Evolutionary conservation across 37 sponge, comb jelly and placozoan genomes (phyloP), one percentile per base, ranked within the genome.

Genomic region (Beroe forskalii): DNA sequence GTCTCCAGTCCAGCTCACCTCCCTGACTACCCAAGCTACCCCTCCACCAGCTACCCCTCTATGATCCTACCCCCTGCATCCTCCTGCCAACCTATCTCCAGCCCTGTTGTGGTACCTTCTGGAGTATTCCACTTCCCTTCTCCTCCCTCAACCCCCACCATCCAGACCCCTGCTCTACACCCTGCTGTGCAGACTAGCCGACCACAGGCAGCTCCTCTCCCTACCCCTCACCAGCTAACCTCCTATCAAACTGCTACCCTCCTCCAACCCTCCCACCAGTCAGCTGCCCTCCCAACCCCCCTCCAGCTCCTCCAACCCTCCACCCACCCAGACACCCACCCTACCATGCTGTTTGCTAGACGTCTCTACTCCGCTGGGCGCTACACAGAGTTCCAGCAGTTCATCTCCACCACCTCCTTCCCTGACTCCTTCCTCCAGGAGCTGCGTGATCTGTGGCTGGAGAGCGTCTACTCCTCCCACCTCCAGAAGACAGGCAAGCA

Each of bases 401-500:
- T 80, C 28, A 24, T 44, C 1, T 12, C 86, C 43, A 44, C 86
- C 55, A 80, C 44, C 44, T 42, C 37, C 55, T 42, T 80, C 86
- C 86, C 86, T 23, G 48, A 41, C 14, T 41, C 44, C 40, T 35
- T 14, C 43, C 40, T 30, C 14, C 86, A 41, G 6, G 86, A 80
- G 55, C n/a, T 80, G 12, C 12, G 86, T n/a, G 86, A 80, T 37
- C 86, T 80, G 38, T 80, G 86, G 86, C 35, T 12, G 86, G 86
- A 80, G 40, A 80, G 55, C 27, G 86, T 80, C 86, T 80, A 80
- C 40, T n/a, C 28, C 22, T 33, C 20, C 48, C 86, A 80, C 86
- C 40, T 80, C 55, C 14, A 44, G 30, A 80, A 80, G 48, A 80
- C 86, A 43, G 24, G 35, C 40, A 80, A 41, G 30, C 28, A 80